Base-by-base conservation (phyloP, 2,113 vertebrate genomes). In the Anguilla japonica region DNA sequence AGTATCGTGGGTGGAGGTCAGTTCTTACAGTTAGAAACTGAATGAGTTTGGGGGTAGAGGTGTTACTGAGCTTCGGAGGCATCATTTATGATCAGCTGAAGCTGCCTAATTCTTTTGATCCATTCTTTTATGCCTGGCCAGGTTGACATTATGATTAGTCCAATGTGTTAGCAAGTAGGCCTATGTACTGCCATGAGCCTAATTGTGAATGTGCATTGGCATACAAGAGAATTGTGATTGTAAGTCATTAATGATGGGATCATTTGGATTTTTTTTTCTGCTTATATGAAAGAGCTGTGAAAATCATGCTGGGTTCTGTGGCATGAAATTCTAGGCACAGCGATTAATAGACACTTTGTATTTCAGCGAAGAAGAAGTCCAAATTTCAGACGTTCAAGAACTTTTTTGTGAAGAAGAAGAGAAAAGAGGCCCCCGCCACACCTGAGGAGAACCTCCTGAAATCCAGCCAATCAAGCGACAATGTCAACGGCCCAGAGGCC, bases 351-450 rank as follows among this genome's bases (percentile, higher is more conserved):
- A 15, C 81, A 83, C 20, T 85, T 88, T 88, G 84, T 89, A 80
- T 91, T 90, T 29, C 89, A 98, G 98, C 96, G 89, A 98, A 97
- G 94, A 99, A 98, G 92, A 98, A 97, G 93, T 98, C 96, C 82
- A 98, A 96, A 93, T 99, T 99, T 93, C 97, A 97, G 95, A 95
- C 91, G 0, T 97, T 99, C 79, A 98, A 96, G 91, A 97, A 94
- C 78, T 96, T 98, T 84, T 99, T 98, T 90, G 95, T 93, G 81
- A 97, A 97, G 94, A 99, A 97, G 94, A 98, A 98, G 92, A 96
- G 94, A 89, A 98, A 96, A 91, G 96, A 96, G 20, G 78, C 90
- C 1, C 87, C 91, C 3, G 84, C 91, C 5, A 75, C 89, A 1
- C 87, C 78, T 2, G 91, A 86, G 16, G 94, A 94, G 20, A 92